phyloP scores from a whole-genome alignment of 2,888 invertebrate genomes.

The Ophion slaviceki region DNA sequence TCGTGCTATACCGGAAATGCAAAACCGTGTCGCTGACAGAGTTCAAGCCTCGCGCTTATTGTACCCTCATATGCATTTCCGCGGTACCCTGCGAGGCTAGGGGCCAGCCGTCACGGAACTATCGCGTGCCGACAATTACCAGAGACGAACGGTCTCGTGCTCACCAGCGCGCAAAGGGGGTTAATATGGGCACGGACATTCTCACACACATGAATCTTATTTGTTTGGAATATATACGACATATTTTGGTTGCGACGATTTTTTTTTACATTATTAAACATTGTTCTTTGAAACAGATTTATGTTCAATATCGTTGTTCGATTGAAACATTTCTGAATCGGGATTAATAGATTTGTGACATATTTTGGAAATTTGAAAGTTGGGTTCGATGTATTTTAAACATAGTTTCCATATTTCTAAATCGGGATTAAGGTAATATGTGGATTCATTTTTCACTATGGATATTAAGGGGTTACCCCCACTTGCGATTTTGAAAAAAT shows the following conservation, averaged over 20 bases:
- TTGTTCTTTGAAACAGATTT: neutral
- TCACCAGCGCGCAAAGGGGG: slow-evolving; percentile 42
- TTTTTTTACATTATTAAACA: neutral
- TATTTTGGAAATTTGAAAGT: too few species aligned
- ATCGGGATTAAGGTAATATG: too few species aligned
- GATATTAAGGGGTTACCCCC: too few species aligned
- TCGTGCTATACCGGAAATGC: slow-evolving; percentile 55
- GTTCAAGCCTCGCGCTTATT: slow-evolving; percentile 33
- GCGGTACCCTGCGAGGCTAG: slow-evolving; percentile 30
- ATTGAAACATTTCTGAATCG: too few species aligned
- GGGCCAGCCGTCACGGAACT: slow-evolving; percentile 56
- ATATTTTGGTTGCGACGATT: neutral
- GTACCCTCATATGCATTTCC: slow-evolving; percentile 42
- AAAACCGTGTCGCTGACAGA: slow-evolving; percentile 57
- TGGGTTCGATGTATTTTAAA: too few species aligned
- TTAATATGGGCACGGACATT: neutral
- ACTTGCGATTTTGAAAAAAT: too few species aligned
- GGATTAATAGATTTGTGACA: too few species aligned
- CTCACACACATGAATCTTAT: neutral
- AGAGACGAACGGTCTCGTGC: slow-evolving; percentile 56
- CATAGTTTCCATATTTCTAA: too few species aligned
- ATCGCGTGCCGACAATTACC: slow-evolving; percentile 75
- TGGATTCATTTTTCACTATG: too few species aligned
- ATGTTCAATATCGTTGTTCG: too few species aligned
- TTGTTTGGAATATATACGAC: neutral